Conservation (phyloP, 2,888 invertebrate species). For the Acheta domesticus region DNA sequence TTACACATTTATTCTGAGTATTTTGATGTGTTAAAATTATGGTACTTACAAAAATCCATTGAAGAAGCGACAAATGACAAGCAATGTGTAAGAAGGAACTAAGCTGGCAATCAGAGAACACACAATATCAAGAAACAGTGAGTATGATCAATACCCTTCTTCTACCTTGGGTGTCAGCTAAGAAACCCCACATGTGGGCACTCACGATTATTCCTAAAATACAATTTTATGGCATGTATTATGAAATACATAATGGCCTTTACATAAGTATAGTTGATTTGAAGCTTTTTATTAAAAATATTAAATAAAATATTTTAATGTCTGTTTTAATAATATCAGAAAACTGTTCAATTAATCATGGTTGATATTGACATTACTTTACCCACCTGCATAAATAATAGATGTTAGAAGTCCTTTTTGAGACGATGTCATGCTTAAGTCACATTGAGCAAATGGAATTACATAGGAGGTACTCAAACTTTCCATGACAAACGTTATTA, state of each 20-base stretch:
- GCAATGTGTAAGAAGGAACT: conserved; percentile 40
- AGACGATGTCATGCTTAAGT: conserved; percentile 57
- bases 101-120: conserved; percentile 46
- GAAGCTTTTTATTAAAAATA: too few relatives aligned
- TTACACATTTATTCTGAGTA: background rate
- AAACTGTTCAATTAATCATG: too few relatives aligned
- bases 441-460: conserved; percentile 65
- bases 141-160: conserved; percentile 44
- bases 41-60: conserved; percentile 38
- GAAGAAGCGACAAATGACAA: conserved; percentile 34
- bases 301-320: too few relatives aligned
- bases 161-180: conserved; percentile 47
- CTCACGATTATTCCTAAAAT: conserved; percentile 36
- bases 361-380: background rate
- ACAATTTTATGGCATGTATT: background rate
- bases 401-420: conserved; percentile 63
- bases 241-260: background rate
- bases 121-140: conserved; percentile 45
- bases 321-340: too few relatives aligned
- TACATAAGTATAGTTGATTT: too few relatives aligned
- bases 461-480: conserved; percentile 42
- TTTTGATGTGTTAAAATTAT: background rate
- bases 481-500: conserved; percentile 67
- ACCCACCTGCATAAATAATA: conserved; percentile 61
- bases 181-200: conserved; percentile 37